Evolutionary conservation across 2,888 invertebrate species (phyloP).

Genomic region (Pantelozetes paolii): DNA sequence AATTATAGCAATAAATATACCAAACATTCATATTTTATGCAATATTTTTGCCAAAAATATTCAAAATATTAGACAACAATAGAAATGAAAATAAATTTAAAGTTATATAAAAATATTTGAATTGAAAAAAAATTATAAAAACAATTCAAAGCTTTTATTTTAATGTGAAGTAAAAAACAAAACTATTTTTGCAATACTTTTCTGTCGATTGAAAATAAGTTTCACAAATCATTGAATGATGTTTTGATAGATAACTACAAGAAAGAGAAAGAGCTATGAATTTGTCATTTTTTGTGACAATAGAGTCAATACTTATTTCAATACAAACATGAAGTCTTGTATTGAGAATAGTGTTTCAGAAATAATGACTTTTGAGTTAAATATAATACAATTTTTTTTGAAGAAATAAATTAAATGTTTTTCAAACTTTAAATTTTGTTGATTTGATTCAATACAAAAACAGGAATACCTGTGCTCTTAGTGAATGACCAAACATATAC

Average conservation of each 20-base stretch:
- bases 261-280: neutral
- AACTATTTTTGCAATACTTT: too few relatives aligned
- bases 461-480: neutral
- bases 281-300: neutral
- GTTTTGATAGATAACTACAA: slow-evolving; percentile 14
- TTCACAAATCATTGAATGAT: neutral
- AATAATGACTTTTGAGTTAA: neutral
- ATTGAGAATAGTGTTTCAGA: neutral
- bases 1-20: slow-evolving; percentile 17
- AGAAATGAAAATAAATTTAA: neutral
- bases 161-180: neutral
- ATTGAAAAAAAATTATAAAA: neutral
- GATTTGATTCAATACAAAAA: neutral
- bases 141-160: neutral
- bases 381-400: neutral
- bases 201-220: neutral
- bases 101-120: neutral
- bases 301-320: neutral
- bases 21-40: neutral
- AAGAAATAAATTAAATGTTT: neutral
- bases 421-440: neutral
- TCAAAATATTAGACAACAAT: neutral
- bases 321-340: neutral
- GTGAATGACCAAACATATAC: neutral
- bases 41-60: neutral